These are phyloP conservation scores for Micropterix aruncella DNA, from an alignment of 2,888 invertebrate genomes.

Conservation along the genomic window DNA sequence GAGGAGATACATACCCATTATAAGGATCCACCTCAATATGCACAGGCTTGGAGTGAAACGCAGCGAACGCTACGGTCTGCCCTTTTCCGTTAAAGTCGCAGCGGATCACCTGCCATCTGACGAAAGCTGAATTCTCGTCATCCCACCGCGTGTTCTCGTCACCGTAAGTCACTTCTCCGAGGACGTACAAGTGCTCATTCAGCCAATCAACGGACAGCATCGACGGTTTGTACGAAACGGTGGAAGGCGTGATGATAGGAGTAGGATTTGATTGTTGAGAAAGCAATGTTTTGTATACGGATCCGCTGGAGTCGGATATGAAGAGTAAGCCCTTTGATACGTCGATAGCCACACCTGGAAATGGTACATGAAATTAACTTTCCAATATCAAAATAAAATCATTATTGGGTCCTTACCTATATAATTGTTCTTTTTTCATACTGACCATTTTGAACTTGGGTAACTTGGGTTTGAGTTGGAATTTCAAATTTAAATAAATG, in stretches of 20 bases:
- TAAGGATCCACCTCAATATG: slow-evolving; percentile 85
- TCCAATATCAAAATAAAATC: no score
- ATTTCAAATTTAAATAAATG: no score
- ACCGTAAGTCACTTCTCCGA: slow-evolving; percentile 52
- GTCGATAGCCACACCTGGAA: slow-evolving; percentile 61
- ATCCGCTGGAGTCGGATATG: slow-evolving; percentile 59
- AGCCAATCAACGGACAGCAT: slow-evolving; percentile 82
- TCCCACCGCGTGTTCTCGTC: slow-evolving; percentile 20
- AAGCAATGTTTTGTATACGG: slow-evolving; percentile 40
- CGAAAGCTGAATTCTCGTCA: slow-evolving; percentile 19
- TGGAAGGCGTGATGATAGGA: slow-evolving; percentile 40
- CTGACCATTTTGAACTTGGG: no score
- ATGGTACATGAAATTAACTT: no score
- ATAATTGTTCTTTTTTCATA: no score
- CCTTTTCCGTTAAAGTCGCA: slow-evolving; percentile 62
- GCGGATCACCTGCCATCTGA: slow-evolving; percentile 58
- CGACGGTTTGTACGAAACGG: slow-evolving; percentile 47
- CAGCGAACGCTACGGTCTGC: slow-evolving; percentile 54
- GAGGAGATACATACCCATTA: slow-evolving; percentile 71
- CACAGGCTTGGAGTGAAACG: slow-evolving; percentile 53
- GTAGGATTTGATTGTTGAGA: slow-evolving; percentile 28
- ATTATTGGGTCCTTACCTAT: no score
- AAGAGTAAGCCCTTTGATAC: slow-evolving; percentile 60
- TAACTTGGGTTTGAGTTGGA: no score
- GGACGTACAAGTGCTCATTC: slow-evolving; percentile 67